Conservation (phyloP, 2,888 invertebrate species). For the Drosophila antonietae region DNA sequence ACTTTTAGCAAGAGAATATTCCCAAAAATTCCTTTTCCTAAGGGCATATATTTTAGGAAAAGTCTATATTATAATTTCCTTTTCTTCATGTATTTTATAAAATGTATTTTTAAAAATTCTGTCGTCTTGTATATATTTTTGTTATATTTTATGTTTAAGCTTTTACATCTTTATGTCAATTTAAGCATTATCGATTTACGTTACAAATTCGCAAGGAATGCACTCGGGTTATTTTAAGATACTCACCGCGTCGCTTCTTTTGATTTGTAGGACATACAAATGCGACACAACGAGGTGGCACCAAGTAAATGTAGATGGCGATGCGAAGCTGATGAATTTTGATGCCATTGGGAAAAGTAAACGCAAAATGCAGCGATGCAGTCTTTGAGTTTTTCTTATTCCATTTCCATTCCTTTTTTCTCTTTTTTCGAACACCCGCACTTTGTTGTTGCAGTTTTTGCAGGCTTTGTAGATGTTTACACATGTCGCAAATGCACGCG, state of each 20-base stretch:
- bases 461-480: slow-evolving; percentile 49
- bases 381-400: slow-evolving; percentile 20
- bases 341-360: slow-evolving; percentile 59
- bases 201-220: background rate
- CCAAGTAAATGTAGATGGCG: slow-evolving; percentile 24
- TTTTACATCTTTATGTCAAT: background rate
- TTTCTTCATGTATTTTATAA: too few species aligned
- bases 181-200: slow-evolving; percentile 11
- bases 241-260: background rate
- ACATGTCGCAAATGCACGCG: slow-evolving; percentile 68
- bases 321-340: slow-evolving; percentile 34
- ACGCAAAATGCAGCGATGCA: slow-evolving; percentile 56
- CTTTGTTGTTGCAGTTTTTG: slow-evolving; percentile 18
- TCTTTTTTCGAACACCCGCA: slow-evolving; percentile 4
- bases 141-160: background rate
- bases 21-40: too few species aligned
- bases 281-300: slow-evolving; percentile 3
- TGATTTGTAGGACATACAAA: background rate
- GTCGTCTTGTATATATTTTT: background rate
- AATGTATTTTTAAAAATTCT: too few species aligned
- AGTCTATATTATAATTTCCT: too few species aligned
- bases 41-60: too few species aligned
- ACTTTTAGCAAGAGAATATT: too few species aligned
- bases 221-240: background rate
- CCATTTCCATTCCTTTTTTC: background rate